Evolutionary conservation across 2,113 vertebrate species (phyloP).

Genomic region (Psettodes erumei): DNA sequence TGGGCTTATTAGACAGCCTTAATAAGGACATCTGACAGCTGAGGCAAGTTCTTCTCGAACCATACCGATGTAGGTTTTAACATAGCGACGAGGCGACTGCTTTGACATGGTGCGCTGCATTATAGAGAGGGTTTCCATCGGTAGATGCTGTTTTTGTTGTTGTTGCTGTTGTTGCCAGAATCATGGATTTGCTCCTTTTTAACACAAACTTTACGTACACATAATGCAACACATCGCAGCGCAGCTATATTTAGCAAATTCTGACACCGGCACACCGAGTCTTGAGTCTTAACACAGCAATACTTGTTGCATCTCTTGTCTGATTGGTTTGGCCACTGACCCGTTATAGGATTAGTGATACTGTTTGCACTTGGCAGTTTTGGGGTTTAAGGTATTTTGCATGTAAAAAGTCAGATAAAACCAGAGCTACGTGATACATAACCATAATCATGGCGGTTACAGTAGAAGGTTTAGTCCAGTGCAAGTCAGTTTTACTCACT

Average conservation of each 20-base stretch:
- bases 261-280: neutral
- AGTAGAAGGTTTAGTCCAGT: slow-evolving; percentile 6
- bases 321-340: neutral
- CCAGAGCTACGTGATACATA: neutral
- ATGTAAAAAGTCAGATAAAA: neutral
- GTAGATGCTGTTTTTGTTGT: too few relatives aligned
- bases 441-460: neutral
- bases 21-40: slow-evolving; percentile 81
- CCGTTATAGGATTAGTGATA: neutral
- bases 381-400: neutral
- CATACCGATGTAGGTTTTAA: slow-evolving; percentile 62
- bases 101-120: slow-evolving; percentile 38
- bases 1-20: slow-evolving; percentile 79
- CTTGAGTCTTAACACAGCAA: neutral
- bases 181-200: neutral
- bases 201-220: neutral
- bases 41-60: slow-evolving; percentile 61
- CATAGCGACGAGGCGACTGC: slow-evolving; percentile 52
- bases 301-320: slow-evolving; percentile 4
- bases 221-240: neutral
- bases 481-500: slow-evolving; percentile 41
- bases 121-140: slow-evolving; percentile 55
- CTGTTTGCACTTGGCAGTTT: neutral
- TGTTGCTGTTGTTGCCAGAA: neutral
- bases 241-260: neutral